Conservation (phyloP, 2,888 invertebrate genomes). For the Andrena hattorfiana region DNA sequence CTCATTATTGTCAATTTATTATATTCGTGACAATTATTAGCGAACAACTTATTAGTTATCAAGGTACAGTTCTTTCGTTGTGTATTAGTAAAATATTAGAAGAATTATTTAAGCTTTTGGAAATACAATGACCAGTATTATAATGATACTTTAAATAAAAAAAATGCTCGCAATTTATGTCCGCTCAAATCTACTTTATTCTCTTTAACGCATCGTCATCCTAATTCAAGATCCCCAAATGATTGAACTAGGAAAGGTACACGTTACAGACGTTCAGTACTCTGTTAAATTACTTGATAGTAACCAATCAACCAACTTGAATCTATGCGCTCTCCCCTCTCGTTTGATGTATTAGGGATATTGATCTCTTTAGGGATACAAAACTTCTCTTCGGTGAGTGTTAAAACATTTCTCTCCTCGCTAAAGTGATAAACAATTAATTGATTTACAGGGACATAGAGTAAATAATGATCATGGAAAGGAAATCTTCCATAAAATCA, state of each 20-base stretch:
- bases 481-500: conserved; percentile 36
- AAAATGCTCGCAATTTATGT: neutral
- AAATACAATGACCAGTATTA: neutral
- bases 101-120: neutral
- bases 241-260: conserved; percentile 10
- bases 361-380: neutral
- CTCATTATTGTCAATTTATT: neutral
- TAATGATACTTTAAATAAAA: neutral
- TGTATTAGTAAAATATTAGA: neutral
- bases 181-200: neutral
- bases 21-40: neutral
- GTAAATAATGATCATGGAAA: conserved; percentile 48
- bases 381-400: conserved; percentile 8
- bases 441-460: conserved; percentile 37
- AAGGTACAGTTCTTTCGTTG: neutral
- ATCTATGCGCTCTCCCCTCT: conserved; percentile 49
- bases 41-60: neutral
- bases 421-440: neutral
- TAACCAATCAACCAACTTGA: conserved; percentile 56
- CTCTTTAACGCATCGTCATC: neutral
- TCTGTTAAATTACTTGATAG: conserved; percentile 61
- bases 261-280: conserved; percentile 34
- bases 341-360: conserved; percentile 39
- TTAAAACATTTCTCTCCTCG: neutral
- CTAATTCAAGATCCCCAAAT: neutral